Conservation (phyloP, 2,888 invertebrate species). For the Pyrgus malvae region DNA sequence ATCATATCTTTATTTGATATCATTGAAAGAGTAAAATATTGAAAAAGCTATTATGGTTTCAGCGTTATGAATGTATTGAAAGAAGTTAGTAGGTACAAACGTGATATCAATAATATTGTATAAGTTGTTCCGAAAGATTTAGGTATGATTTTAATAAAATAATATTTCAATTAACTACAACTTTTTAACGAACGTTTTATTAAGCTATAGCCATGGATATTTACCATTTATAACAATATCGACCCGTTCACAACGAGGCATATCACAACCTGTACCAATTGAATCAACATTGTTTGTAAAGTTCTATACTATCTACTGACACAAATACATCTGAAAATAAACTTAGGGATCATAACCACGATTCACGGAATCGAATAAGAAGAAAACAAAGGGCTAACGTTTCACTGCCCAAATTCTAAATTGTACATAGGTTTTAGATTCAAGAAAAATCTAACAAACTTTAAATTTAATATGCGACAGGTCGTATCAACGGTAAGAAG, state of each 20-base stretch:
- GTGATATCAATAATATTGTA: constrained; percentile 69
- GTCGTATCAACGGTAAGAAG: constrained; percentile 77
- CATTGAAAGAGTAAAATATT: constrained; percentile 53
- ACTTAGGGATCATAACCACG: constrained; percentile 77
- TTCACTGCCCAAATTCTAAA: constrained; percentile 73
- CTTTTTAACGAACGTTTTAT: constrained; percentile 78
- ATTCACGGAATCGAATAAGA: constrained; percentile 81
- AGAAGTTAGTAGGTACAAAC: constrained; percentile 62
- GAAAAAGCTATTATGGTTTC: constrained; percentile 61
- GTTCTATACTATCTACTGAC: constrained; percentile 81
- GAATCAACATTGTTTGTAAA: constrained; percentile 82
- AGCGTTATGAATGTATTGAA: constrained; percentile 63
- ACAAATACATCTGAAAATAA: constrained; percentile 79
- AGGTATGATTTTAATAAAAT: constrained; percentile 75
- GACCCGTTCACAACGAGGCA: constrained; percentile 81
- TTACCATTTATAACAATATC: constrained; percentile 81
- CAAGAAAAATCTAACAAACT: constrained; percentile 75
- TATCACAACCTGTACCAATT: constrained; percentile 82
- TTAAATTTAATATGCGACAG: constrained; percentile 74
- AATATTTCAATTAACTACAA: constrained; percentile 77
- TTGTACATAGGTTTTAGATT: constrained; percentile 77
- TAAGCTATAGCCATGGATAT: constrained; percentile 80
- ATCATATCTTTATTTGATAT: constrained; percentile 50
- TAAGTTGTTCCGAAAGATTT: constrained; percentile 74
- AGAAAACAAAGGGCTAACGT: constrained; percentile 71